These are phyloP conservation scores for Archips crataeganus DNA, from an alignment of 2,888 invertebrate species.

Conservation along the genomic window DNA sequence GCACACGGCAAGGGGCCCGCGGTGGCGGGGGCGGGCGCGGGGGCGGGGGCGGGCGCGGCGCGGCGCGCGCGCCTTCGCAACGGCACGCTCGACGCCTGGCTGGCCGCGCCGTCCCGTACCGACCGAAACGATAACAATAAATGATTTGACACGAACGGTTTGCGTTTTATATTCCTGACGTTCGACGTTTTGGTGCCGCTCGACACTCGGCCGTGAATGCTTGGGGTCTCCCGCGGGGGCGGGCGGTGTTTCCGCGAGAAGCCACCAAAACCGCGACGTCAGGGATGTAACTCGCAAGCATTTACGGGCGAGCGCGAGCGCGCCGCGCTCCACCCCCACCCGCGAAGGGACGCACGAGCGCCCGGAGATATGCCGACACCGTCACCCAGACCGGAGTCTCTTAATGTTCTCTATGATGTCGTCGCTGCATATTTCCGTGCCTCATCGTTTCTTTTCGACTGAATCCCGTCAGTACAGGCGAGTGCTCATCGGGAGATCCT, in stretches of 20 bases:
- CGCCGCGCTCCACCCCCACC: conserved; percentile 13
- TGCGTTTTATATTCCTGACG: conserved; percentile 85
- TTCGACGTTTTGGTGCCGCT: conserved; percentile 84
- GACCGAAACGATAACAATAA: conserved; percentile 63
- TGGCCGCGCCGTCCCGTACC: conserved; percentile 49
- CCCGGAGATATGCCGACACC: no score
- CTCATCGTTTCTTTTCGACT: no score
- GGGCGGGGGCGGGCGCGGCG: conserved; percentile 46
- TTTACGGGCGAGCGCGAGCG: conserved; percentile 71
- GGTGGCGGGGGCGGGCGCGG: conserved; percentile 40
- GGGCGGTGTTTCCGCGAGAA: conserved; percentile 55
- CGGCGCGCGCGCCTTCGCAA: conserved; percentile 60
- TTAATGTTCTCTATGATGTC: no score
- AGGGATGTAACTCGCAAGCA: conserved; percentile 88
- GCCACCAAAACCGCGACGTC: conserved; percentile 90
- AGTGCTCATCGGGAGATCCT: no score
- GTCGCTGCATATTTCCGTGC: no score
- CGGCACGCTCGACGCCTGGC: conserved; percentile 76
- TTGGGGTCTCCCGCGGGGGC: conserved; percentile 63
- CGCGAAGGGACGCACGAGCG: no score
- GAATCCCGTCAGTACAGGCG: no score
- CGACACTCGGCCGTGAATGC: conserved; percentile 81
- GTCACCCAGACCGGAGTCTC: no score
- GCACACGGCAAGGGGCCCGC: no score
- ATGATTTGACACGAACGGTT: conserved; percentile 63